These are phyloP conservation scores for Probosciger aterrimus DNA, from an alignment of 2,113 vertebrate species.

Conservation along the genomic window DNA sequence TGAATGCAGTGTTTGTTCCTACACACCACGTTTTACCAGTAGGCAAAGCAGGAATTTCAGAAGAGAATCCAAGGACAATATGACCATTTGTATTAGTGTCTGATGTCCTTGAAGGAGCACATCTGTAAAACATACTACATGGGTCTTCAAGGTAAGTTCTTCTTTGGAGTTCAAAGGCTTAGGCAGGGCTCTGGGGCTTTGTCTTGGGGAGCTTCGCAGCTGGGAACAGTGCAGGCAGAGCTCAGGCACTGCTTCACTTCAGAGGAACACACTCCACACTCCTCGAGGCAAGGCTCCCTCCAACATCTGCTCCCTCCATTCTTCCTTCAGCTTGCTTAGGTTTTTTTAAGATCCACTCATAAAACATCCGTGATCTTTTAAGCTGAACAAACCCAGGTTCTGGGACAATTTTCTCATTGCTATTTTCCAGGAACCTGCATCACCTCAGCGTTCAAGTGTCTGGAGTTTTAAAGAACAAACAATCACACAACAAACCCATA, in stretches of 20 bases:
- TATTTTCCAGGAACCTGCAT: not conserved
- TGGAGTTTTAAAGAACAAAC: not conserved
- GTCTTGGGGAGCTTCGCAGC: not conserved
- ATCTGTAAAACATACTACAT: not conserved
- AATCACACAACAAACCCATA: not conserved
- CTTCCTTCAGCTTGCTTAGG: not conserved
- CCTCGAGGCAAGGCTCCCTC: not conserved
- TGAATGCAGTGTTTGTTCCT: not conserved
- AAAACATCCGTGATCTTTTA: not conserved
- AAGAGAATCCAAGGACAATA: not conserved
- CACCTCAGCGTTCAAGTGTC: not conserved
- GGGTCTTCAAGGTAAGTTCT: not conserved
- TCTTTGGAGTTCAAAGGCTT: not conserved
- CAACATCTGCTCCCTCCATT: not conserved
- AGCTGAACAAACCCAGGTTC: not conserved
- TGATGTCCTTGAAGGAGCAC: too few species aligned
- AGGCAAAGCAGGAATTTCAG: not conserved
- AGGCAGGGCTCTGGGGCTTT: not conserved
- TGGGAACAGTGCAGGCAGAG: not conserved
- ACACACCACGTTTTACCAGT: not conserved
- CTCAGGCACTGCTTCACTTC: not conserved
- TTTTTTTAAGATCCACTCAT: not conserved
- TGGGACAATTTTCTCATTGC: not conserved
- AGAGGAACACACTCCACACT: not conserved
- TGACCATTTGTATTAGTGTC: fast-evolving